Percentiles rank a stretch among this genome's conserved stretches.
These are phyloP conservation scores for Orchesella flavescens DNA, from an alignment of 2,888 invertebrate species.

Conservation along the genomic window DNA sequence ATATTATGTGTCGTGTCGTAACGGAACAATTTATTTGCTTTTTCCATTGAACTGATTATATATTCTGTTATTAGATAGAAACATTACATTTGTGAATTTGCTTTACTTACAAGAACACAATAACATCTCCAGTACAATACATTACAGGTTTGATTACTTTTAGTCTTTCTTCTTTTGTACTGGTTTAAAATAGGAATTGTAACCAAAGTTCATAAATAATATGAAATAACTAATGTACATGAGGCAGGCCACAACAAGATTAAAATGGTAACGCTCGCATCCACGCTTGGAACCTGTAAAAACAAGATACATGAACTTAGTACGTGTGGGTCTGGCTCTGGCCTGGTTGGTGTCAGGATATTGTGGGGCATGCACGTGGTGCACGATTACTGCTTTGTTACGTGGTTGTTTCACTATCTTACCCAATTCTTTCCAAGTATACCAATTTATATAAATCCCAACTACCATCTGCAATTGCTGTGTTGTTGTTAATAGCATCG, in stretches of 20 bases:
- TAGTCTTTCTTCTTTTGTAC: constrained; percentile 10
- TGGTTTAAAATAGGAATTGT: constrained; percentile 24
- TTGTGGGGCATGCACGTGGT: too few relatives aligned
- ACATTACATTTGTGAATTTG: too few relatives aligned
- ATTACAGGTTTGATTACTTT: neutral
- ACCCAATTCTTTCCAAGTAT: constrained; percentile 47
- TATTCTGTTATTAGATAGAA: too few relatives aligned
- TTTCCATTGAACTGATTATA: too few relatives aligned
- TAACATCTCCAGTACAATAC: too few relatives aligned
- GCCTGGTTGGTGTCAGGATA: too few relatives aligned
- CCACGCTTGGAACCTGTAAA: neutral
- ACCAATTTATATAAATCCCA: constrained; percentile 48
- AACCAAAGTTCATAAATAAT: constrained; percentile 32
- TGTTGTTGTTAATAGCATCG: constrained; percentile 37
- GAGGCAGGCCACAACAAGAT: constrained; percentile 30
- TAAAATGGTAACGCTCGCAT: constrained; percentile 30
- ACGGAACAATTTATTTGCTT: too few relatives aligned
- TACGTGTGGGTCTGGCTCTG: too few relatives aligned
- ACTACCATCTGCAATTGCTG: constrained; percentile 59
- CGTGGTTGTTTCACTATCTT: neutral
- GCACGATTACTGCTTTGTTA: too few relatives aligned
- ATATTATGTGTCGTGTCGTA: too few relatives aligned
- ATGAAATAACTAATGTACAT: constrained; percentile 35
- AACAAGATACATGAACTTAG: neutral
- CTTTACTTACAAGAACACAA: too few relatives aligned